Percentiles rank a stretch among this genome's conserved stretches.
Evolutionary conservation across 2,888 invertebrate genomes (phyloP).

Genomic region (Sphinx pinastri): DNA sequence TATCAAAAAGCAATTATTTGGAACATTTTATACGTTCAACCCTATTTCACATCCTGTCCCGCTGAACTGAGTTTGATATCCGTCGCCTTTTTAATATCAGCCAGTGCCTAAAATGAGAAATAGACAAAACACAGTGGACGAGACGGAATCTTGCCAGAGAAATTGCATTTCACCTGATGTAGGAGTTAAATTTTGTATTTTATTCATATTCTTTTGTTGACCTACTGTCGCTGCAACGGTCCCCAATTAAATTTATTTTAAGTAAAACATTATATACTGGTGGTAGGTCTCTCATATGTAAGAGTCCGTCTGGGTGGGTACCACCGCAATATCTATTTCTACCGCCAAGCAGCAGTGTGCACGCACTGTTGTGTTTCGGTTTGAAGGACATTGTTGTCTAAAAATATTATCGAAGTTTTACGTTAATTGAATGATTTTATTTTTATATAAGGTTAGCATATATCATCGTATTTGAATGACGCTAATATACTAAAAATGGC

Average conservation of each 20-base stretch:
- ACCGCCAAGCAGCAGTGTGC: no score
- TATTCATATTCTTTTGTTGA: neutral
- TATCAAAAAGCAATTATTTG: neutral
- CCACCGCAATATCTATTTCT: no score
- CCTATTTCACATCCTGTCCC: neutral
- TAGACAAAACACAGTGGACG: neutral
- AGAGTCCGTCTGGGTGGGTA: no score
- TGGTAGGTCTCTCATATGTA: no score
- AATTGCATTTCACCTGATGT: neutral
- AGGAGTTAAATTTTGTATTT: neutral
- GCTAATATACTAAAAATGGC: no score
- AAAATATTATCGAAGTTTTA: no score
- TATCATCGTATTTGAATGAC: no score
- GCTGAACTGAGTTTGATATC: neutral
- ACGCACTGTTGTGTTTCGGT: no score
- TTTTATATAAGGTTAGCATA: no score
- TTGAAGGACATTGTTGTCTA: no score
- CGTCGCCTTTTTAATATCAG: constrained; percentile 12
- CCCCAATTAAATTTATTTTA: neutral
- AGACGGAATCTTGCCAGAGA: constrained; percentile 11
- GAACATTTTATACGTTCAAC: neutral
- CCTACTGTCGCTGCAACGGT: neutral
- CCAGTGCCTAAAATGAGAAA: neutral
- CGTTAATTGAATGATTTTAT: no score
- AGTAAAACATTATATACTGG: no score